Base-by-base conservation (phyloP, 2,797 vertebrate genomes). In the Trematomus bernacchii region DNA sequence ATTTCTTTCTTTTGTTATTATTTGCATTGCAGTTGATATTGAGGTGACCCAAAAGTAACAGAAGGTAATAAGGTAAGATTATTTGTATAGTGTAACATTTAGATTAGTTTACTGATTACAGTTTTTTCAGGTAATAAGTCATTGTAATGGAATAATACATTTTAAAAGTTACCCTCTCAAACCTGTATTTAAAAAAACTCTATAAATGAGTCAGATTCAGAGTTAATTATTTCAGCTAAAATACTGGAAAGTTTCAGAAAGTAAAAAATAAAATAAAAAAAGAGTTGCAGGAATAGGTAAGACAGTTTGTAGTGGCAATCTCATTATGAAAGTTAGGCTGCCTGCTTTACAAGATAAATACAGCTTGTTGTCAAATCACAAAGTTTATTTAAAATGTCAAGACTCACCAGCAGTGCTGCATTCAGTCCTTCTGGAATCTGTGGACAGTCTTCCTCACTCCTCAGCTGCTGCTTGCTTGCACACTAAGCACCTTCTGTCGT, bases 331-430 rank as follows among this genome's bases (percentile, higher is more conserved):
- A 12, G 30, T 27, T 30, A 27, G 48, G 8, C 33, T 37, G 33
- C 33, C 30, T 37, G 33, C 33, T 37, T 37, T 37, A 37, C 33
- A 37, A 37, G 33, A 37, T 37, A 27, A 27, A 27, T 27, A 27
- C 27, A 47, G 51, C 1, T 43, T 6, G 27, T 42, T 12, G 16
- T n/a, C 5, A 13, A 16, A 37, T 59, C 3, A 60, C 0, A 57
- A 18, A 51, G 21, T 11, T 44, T 0, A 53, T 44, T 53, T 30
- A 53, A 54, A 33, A 57, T 43, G 1, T 11, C 1, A 65, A 60
- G 27, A 82, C 91, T 91, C 60, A 92, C 90, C 90, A 15, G 40
- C 42, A 14, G 51, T 21, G 10, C 53, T 61, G 5, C 33, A 10
- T 30, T 54, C 27, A 70, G 37, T 57, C 61, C 66, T 52, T 59